Conservation (phyloP, 2,797 vertebrate species). For the Emydoidea blandingii region DNA sequence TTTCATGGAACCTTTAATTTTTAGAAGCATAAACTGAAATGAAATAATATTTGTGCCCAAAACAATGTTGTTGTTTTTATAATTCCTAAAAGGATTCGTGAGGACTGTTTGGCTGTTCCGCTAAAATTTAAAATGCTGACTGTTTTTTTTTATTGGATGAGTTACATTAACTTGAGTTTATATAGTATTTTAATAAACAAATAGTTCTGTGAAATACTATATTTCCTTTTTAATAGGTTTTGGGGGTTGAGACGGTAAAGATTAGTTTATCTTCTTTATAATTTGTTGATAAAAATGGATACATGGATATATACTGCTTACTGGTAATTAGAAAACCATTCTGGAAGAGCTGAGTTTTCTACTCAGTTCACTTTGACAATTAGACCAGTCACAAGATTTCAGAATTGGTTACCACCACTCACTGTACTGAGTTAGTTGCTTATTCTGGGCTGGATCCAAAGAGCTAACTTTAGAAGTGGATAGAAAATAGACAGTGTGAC, state of each 20-base stretch:
- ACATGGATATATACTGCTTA: neutral
- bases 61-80: neutral
- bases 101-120: conserved; percentile 3
- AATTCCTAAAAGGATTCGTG: neutral
- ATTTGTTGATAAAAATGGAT: neutral
- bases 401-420: neutral
- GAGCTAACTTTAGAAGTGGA: neutral
- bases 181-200: neutral
- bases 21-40: neutral
- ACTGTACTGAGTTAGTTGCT: neutral
- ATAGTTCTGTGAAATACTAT: neutral
- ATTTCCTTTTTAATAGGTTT: neutral
- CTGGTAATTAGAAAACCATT: neutral
- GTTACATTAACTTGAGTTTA: neutral
- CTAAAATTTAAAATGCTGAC: neutral
- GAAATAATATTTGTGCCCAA: conserved; percentile 32
- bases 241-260: neutral
- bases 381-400: neutral
- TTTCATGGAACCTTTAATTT: conserved; percentile 41
- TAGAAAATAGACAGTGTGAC: neutral
- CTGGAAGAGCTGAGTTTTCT: neutral
- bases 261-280: neutral
- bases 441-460: neutral
- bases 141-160: neutral
- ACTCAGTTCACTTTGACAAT: neutral